Percentiles rank a stretch among this genome's conserved stretches.
Conservation (phyloP, 2,113 vertebrate species). For the Cariama cristata region DNA sequence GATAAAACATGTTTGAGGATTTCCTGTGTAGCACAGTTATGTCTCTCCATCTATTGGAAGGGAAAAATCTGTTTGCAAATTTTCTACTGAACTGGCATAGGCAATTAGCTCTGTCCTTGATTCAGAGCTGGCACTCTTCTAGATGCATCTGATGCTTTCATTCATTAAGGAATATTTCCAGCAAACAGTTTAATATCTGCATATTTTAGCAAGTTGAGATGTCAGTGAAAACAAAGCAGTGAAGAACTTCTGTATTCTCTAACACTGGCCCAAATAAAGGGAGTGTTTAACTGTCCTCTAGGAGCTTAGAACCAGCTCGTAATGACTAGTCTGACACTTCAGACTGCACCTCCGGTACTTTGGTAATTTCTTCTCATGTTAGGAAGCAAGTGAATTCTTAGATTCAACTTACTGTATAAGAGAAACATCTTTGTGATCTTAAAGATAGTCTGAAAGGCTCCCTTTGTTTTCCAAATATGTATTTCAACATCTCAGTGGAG, state of each 20-base stretch:
- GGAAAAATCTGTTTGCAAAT: background rate
- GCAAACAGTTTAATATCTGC: background rate
- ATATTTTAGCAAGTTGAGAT: constrained; percentile 10
- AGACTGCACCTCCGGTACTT: background rate
- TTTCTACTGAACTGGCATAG: background rate
- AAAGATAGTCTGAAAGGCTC: background rate
- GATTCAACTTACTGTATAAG: background rate
- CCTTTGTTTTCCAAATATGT: background rate
- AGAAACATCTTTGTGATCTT: background rate
- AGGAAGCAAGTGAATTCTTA: background rate
- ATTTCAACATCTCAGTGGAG: background rate
- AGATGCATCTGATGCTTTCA: constrained; percentile 25
- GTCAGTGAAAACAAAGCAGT: background rate
- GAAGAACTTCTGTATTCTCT: background rate
- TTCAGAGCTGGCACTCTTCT: constrained; percentile 5
- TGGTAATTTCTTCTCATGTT: background rate
- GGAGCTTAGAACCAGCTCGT: background rate
- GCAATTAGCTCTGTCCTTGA: background rate
- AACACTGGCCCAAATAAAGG: background rate
- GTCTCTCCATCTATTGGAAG: background rate
- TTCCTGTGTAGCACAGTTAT: background rate
- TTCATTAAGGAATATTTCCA: constrained; percentile 28
- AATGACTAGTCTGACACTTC: background rate
- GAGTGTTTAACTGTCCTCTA: background rate
- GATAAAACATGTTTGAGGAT: background rate